A percentile compares a stretch with the other conserved stretches of the same genome.
phyloP scores from a whole-genome alignment of 2,797 vertebrate genomes.

The Ceryle rudis region DNA sequence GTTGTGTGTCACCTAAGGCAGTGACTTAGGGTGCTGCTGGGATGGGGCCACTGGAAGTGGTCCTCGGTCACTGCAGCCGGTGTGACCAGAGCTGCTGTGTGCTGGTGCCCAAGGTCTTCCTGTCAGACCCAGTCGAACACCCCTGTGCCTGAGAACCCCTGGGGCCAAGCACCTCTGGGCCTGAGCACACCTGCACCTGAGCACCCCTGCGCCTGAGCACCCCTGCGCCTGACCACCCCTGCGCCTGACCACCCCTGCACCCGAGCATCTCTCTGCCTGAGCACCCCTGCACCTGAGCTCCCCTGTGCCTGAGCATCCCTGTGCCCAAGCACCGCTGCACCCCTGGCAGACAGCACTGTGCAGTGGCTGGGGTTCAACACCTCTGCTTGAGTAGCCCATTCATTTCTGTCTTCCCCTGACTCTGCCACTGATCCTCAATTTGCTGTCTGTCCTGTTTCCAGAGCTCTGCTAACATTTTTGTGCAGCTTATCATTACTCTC shows the following conservation, averaged over 20 bases:
- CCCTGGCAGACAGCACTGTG: not conserved
- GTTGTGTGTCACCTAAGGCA: not conserved
- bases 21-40: accelerated
- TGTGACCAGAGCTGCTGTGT: not conserved
- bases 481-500: not conserved
- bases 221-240: not conserved
- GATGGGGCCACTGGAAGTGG: accelerated
- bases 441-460: not conserved
- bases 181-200: not conserved
- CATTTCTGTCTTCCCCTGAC: not conserved
- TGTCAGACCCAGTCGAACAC: not conserved
- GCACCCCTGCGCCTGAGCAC: not conserved
- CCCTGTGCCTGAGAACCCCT: not conserved
- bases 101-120: not conserved
- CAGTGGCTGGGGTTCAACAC: not conserved
- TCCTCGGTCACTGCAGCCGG: accelerated
- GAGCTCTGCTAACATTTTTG: not conserved
- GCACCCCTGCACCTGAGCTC: not conserved
- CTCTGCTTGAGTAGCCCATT: not conserved
- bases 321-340: not conserved
- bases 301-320: not conserved
- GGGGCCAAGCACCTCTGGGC: not conserved
- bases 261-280: not conserved
- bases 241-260: accelerated
- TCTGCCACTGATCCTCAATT: not conserved